Conservation (phyloP, 2,113 vertebrate genomes). For the Progne subis region DNA sequence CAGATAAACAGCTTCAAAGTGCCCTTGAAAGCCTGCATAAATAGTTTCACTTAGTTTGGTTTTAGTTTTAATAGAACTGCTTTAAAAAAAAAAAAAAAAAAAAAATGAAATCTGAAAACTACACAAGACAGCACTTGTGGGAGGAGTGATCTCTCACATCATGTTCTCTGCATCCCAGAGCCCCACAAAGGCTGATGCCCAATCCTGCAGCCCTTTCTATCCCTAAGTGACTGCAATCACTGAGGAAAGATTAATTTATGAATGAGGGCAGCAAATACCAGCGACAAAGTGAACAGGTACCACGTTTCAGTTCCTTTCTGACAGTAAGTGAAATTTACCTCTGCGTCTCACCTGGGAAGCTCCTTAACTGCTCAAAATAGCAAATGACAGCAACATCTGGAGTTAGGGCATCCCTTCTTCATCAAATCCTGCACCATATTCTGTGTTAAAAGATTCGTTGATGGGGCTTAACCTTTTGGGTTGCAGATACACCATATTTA, state of each 20-base stretch:
- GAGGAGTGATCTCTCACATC: background rate
- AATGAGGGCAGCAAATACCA: background rate
- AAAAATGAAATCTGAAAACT: background rate
- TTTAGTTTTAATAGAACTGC: background rate
- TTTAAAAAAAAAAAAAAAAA: background rate
- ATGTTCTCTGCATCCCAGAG: background rate
- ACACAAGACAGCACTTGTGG: background rate
- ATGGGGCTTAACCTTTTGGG: background rate
- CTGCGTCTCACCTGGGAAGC: background rate
- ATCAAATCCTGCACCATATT: background rate
- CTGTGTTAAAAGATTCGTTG: background rate
- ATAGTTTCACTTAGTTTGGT: background rate
- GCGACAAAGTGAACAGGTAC: background rate
- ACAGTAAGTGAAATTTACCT: background rate
- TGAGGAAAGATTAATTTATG: background rate
- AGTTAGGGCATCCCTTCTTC: background rate
- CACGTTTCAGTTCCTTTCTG: background rate
- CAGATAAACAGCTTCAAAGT: slow-evolving; percentile 13
- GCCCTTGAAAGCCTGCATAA: background rate
- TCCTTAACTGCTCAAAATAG: background rate
- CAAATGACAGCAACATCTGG: background rate
- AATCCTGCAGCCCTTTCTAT: background rate
- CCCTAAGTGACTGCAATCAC: background rate
- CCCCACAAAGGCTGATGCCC: background rate
- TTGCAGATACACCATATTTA: background rate